These are phyloP conservation scores for Aphidius gifuensis DNA, from an alignment of 1,140 invertebrate species.

Conservation along the genomic window DNA sequence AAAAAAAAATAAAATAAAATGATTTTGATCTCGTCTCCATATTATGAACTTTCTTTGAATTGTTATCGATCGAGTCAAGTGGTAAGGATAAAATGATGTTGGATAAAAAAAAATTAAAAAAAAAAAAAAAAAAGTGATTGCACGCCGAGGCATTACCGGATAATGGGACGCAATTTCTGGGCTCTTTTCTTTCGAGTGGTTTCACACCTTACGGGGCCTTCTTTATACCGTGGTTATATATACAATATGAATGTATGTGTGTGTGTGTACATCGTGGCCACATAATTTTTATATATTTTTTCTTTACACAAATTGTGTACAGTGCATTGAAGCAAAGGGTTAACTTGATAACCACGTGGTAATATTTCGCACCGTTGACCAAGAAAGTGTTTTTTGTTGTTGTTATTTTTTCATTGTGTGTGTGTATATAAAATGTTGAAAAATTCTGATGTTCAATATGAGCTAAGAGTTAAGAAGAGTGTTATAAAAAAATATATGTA, in stretches of 20 bases:
- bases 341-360: constrained; percentile 54
- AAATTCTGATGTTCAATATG: constrained; percentile 3
- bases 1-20: constrained; percentile 12
- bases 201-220: constrained; percentile 46
- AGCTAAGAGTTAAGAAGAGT: neutral
- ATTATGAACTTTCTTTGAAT: constrained; percentile 43
- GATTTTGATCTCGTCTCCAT: constrained; percentile 6
- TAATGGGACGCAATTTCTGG: constrained; percentile 55
- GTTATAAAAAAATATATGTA: neutral
- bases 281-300: constrained; percentile 18
- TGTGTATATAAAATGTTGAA: constrained; percentile 14
- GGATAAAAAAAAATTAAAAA: constrained; percentile 4
- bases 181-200: constrained; percentile 55
- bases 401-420: neutral
- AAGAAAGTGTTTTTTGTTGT: neutral
- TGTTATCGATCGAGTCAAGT: constrained; percentile 37
- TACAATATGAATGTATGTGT: neutral
- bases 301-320: constrained; percentile 19
- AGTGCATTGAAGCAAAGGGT: constrained; percentile 48
- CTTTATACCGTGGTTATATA: constrained; percentile 20
- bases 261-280: constrained; percentile 15
- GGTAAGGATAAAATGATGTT: constrained; percentile 11
- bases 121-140: constrained; percentile 33
- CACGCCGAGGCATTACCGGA: constrained; percentile 44
- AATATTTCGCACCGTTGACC: constrained; percentile 38